Evolutionary conservation across 2,888 invertebrate species (phyloP).

Genomic region (Diarsia mendica): DNA sequence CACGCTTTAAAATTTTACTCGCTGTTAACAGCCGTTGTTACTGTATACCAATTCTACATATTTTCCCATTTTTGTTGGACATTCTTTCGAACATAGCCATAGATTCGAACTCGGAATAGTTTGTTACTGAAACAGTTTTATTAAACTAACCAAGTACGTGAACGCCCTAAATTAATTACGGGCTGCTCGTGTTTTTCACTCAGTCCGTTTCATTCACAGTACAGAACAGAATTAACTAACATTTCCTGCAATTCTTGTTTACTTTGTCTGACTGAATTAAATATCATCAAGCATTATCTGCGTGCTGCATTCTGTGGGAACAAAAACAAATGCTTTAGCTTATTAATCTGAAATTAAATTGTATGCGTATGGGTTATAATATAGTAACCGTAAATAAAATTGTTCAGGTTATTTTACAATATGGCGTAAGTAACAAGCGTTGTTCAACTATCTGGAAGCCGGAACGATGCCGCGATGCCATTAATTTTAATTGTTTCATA

Average conservation of each 20-base stretch:
- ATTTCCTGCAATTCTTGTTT: conserved; percentile 21
- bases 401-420: conserved; percentile 12
- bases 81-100: conserved; percentile 16
- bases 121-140: conserved; percentile 25
- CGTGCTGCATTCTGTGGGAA: neutral
- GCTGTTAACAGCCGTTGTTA: conserved; percentile 63
- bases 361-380: neutral
- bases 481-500: conserved; percentile 68
- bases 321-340: neutral
- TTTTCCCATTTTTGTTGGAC: conserved; percentile 37
- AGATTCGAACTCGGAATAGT: conserved; percentile 16
- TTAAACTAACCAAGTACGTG: conserved; percentile 20
- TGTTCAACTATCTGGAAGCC: conserved; percentile 58
- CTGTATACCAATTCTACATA: conserved; percentile 45
- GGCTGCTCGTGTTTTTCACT: conserved; percentile 33
- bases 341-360: neutral
- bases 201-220: conserved; percentile 22
- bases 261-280: conserved; percentile 14
- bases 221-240: conserved; percentile 23
- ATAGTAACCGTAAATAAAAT: neutral
- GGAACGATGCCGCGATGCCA: conserved; percentile 60
- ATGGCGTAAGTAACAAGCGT: conserved; percentile 51
- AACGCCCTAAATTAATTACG: conserved; percentile 36
- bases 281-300: conserved; percentile 30
- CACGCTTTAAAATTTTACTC: conserved; percentile 73